A percentile compares a stretch with the other conserved stretches of the same genome.
Conservation (phyloP, 1,140 invertebrate genomes). For the Dendrolimus kikuchii region DNA sequence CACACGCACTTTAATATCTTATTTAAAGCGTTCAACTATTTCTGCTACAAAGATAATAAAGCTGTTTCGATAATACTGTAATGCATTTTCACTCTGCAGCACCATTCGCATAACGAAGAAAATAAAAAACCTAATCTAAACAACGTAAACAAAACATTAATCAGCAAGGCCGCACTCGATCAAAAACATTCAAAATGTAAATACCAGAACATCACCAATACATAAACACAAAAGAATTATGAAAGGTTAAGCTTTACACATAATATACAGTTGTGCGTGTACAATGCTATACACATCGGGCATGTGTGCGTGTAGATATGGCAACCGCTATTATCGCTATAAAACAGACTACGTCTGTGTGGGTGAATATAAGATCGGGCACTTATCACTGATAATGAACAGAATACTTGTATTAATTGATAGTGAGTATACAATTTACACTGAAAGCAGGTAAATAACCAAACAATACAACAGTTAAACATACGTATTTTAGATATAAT, state of each 20-base stretch:
- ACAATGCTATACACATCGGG: background rate
- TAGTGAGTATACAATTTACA: background rate
- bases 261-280: constrained; percentile 2
- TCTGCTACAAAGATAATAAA: no score
- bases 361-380: constrained; percentile 5
- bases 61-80: no score
- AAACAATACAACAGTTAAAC: background rate
- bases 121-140: no score
- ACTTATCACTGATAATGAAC: constrained; percentile 14
- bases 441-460: background rate
- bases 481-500: constrained; percentile 6
- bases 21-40: no score
- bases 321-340: constrained; percentile 1
- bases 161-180: background rate
- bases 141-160: background rate
- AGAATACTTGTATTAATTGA: constrained; percentile 5
- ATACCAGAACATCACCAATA: constrained; percentile 1
- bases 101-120: no score
- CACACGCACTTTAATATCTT: constrained; percentile 31
- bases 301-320: constrained; percentile 10
- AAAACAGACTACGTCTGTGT: background rate
- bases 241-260: constrained; percentile 10
- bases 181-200: constrained; percentile 3
- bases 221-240: constrained; percentile 5
- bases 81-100: no score